A percentile compares a stretch with the other conserved stretches of the same genome.
These are phyloP conservation scores for Eurois occulta DNA, from an alignment of 2,888 invertebrate genomes.

Conservation along the genomic window DNA sequence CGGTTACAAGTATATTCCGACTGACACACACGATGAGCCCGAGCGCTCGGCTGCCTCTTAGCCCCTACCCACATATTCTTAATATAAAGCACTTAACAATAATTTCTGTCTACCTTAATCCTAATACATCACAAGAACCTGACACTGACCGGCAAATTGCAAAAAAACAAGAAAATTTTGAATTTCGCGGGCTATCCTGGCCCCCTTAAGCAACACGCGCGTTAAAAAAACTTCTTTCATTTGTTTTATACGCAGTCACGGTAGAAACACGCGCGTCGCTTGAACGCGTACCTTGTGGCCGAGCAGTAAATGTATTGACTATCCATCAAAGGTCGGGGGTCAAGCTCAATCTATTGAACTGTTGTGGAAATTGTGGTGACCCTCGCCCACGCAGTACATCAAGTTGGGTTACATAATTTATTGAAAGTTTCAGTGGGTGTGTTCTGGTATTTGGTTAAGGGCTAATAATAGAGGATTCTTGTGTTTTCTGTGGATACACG, in stretches of 20 bases:
- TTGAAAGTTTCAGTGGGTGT: background rate
- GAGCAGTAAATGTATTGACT: background rate
- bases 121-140: too few relatives aligned
- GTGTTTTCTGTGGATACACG: background rate
- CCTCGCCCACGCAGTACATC: constrained; percentile 4
- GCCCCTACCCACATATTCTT: too few relatives aligned
- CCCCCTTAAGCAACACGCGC: too few relatives aligned
- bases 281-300: background rate
- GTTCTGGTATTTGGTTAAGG: background rate
- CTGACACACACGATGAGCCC: too few relatives aligned
- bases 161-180: too few relatives aligned
- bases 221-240: background rate
- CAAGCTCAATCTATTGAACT: constrained; percentile 8
- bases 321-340: constrained; percentile 12
- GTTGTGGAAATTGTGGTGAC: background rate
- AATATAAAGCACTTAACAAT: too few relatives aligned
- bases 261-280: background rate
- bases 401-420: constrained; percentile 1
- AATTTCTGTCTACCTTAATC: too few relatives aligned
- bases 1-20: too few relatives aligned
- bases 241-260: background rate
- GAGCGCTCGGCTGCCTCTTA: too few relatives aligned
- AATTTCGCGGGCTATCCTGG: too few relatives aligned
- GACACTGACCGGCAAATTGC: too few relatives aligned
- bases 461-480: background rate